A percentile compares a stretch with the other conserved stretches of the same genome.
Conservation (phyloP, 2,797 vertebrate genomes). For the Darevskia nairensis region DNA sequence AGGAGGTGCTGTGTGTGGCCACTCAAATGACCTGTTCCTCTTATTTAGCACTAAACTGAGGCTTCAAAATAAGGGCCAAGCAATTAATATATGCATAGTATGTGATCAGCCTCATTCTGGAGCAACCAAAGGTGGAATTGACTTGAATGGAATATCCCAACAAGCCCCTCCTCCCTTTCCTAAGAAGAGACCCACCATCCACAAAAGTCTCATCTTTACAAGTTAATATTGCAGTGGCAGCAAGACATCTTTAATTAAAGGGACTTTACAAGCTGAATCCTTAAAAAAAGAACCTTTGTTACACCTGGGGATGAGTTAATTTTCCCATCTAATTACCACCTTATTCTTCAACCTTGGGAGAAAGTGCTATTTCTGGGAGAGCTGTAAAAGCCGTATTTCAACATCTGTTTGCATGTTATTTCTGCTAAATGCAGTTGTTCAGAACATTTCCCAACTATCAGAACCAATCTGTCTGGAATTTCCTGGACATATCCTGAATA, state of each 20-base stretch:
- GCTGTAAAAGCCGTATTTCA: conserved; percentile 51
- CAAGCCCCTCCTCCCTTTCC: conserved; percentile 6
- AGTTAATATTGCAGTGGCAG: conserved; percentile 63
- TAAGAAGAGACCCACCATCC: conserved; percentile 54
- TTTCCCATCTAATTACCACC: conserved; percentile 75
- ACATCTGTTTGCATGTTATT: conserved; percentile 52
- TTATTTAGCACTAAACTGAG: neutral
- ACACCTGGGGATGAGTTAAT: conserved; percentile 73
- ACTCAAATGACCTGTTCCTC: neutral
- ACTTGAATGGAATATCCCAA: too few species aligned
- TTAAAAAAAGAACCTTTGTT: conserved; percentile 62
- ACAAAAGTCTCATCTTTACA: conserved; percentile 64
- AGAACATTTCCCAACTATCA: neutral
- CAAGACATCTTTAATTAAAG: conserved; percentile 71
- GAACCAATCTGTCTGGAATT: too few species aligned
- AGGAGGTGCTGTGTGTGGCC: neutral
- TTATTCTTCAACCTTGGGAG: conserved; percentile 62
- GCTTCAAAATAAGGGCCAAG: neutral
- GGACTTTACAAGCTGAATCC: conserved; percentile 60
- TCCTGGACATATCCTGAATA: neutral
- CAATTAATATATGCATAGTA: neutral
- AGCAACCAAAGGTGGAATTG: too few species aligned
- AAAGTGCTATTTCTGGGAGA: conserved; percentile 65
- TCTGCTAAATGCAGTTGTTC: neutral
- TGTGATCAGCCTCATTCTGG: too few species aligned